A percentile compares a stretch with the other conserved stretches of the same genome.
These are phyloP conservation scores for Semnornis frantzii DNA, from an alignment of 2,113 vertebrate genomes.

Conservation along the genomic window DNA sequence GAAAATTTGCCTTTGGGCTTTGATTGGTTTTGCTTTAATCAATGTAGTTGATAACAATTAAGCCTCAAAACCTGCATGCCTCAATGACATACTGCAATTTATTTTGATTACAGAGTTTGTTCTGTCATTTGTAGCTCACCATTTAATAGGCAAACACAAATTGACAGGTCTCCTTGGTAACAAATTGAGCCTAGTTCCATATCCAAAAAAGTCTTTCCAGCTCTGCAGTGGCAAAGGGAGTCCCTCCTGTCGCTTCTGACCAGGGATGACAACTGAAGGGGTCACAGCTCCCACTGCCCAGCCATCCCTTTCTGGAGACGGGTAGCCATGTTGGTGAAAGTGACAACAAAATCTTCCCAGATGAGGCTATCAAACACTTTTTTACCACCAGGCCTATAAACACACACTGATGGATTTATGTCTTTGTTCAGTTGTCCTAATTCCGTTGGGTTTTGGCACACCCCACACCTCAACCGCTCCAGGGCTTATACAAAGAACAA, in stretches of 20 bases:
- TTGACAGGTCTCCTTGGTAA: neutral
- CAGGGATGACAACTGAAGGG: neutral
- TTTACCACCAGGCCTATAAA: neutral
- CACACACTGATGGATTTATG: accelerated
- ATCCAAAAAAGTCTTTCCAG: neutral
- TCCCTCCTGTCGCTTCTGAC: neutral
- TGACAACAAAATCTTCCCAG: neutral
- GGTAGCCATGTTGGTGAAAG: accelerated
- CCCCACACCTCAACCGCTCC: neutral
- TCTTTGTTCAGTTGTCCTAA: neutral
- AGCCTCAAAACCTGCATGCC: neutral
- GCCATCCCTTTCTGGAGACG: neutral
- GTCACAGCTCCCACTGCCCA: neutral
- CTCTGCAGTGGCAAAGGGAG: accelerated
- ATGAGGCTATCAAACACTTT: neutral
- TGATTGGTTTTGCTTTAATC: neutral
- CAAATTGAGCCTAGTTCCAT: neutral
- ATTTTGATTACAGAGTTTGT: neutral
- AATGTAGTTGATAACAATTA: neutral
- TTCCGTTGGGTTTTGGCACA: neutral
- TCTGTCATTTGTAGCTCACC: neutral
- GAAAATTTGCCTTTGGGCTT: neutral
- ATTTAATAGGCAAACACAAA: neutral
- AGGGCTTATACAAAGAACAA: neutral
- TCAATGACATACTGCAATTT: neutral